Percentiles rank a stretch among this genome's conserved stretches.
These are phyloP conservation scores for Anoplopoma fimbria DNA, from an alignment of 2,113 vertebrate genomes.

Conservation along the genomic window DNA sequence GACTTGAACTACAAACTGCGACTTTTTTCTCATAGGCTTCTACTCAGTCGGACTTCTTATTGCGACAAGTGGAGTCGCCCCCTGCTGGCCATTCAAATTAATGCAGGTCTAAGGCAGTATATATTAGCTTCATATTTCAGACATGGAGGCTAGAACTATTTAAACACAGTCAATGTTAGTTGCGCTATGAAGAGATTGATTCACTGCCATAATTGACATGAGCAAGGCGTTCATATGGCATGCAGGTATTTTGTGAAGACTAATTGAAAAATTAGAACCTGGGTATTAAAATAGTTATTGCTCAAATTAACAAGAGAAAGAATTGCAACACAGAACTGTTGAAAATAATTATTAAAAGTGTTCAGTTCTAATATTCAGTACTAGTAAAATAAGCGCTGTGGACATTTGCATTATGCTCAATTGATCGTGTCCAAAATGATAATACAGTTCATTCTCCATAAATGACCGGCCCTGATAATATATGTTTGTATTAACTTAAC, in stretches of 20 bases:
- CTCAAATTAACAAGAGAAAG: neutral
- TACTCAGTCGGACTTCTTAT: neutral
- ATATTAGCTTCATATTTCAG: too few species aligned
- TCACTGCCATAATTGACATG: conserved; percentile 3
- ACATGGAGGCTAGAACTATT: neutral
- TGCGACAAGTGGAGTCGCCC: too few species aligned
- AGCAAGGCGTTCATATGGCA: neutral
- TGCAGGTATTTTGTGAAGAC: neutral
- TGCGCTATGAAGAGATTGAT: neutral
- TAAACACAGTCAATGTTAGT: too few species aligned
- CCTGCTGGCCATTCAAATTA: neutral
- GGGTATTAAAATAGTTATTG: neutral
- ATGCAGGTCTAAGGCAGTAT: neutral
- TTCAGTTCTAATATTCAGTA: too few species aligned
- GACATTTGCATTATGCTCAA: neutral
- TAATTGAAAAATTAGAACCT: neutral
- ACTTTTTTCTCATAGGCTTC: neutral
- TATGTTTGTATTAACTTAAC: neutral
- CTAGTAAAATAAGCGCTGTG: neutral
- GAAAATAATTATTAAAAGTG: neutral
- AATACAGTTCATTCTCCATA: neutral
- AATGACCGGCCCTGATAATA: too few species aligned
- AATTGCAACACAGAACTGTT: neutral
- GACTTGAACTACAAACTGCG: neutral
- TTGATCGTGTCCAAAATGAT: neutral